These are phyloP conservation scores for Synanthedon formicaeformis DNA, from an alignment of 2,888 invertebrate genomes.

Conservation along the genomic window DNA sequence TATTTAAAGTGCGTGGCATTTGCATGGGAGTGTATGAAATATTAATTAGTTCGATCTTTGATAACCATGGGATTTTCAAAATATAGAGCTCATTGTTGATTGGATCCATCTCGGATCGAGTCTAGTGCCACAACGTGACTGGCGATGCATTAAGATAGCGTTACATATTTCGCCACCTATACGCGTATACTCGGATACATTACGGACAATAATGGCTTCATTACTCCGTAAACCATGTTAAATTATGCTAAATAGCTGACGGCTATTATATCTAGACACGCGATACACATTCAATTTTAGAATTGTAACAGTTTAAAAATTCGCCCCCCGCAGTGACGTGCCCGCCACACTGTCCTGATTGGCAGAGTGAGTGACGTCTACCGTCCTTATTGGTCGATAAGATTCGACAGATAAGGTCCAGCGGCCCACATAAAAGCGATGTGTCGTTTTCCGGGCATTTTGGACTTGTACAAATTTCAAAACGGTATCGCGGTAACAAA, in stretches of 20 bases:
- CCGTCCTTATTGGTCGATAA: slow-evolving; percentile 68
- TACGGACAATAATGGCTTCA: slow-evolving; percentile 41
- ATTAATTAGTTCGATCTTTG: no score
- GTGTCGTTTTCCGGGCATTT: slow-evolving; percentile 50
- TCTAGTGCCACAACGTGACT: slow-evolving; percentile 35
- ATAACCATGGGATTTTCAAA: no score
- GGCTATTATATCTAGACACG: slow-evolving; percentile 48
- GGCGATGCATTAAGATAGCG: slow-evolving; percentile 48
- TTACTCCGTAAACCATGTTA: slow-evolving; percentile 25
- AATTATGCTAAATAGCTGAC: slow-evolving; percentile 40
- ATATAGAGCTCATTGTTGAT: slow-evolving; percentile 6
- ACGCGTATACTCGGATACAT: slow-evolving; percentile 20
- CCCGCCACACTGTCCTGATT: slow-evolving; percentile 47
- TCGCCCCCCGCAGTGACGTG: slow-evolving; percentile 57
- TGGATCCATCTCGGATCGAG: slow-evolving; percentile 16
- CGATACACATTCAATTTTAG: slow-evolving; percentile 36
- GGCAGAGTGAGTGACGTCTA: slow-evolving; percentile 67
- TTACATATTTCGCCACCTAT: slow-evolving; percentile 50
- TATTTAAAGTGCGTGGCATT: no score
- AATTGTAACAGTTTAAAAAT: slow-evolving; percentile 48
- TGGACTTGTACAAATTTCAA: slow-evolving; percentile 53
- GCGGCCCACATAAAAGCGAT: slow-evolving; percentile 61
- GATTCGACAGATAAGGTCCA: slow-evolving; percentile 61
- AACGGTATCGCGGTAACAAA: slow-evolving; percentile 52
- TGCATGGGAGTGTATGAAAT: no score